Percentiles rank a stretch among this genome's conserved stretches.
These are phyloP conservation scores for Andrena marginata DNA, from an alignment of 2,888 invertebrate species.

Conservation along the genomic window DNA sequence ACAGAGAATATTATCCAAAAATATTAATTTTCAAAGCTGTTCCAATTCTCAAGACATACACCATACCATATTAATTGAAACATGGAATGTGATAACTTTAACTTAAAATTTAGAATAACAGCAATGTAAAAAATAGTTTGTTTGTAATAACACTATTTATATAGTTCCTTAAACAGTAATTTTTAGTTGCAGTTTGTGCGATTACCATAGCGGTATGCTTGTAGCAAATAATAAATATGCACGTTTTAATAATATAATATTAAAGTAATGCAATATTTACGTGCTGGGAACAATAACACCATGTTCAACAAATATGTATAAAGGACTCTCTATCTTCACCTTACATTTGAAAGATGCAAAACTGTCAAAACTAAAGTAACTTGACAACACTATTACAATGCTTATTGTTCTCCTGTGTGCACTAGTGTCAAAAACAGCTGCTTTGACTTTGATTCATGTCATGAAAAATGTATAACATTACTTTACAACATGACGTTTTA, in stretches of 20 bases:
- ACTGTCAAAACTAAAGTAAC: slow-evolving; percentile 10
- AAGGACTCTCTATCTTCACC: background rate
- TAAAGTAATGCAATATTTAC: background rate
- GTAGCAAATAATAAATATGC: slow-evolving; percentile 20
- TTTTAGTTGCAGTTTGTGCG: slow-evolving; percentile 45
- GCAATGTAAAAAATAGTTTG: background rate
- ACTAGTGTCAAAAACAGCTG: slow-evolving; percentile 4
- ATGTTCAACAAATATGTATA: slow-evolving; percentile 8
- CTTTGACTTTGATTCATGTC: background rate
- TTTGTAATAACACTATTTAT: slow-evolving; percentile 10
- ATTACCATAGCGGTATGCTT: slow-evolving; percentile 11
- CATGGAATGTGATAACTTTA: no score
- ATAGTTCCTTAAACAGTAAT: slow-evolving; percentile 14
- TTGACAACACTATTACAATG: background rate
- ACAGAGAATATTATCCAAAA: background rate
- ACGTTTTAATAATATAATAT: background rate
- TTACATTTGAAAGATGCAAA: slow-evolving; percentile 9
- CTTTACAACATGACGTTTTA: background rate
- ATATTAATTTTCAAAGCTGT: background rate
- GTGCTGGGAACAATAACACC: background rate
- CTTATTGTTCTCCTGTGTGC: slow-evolving; percentile 11
- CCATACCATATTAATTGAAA: background rate
- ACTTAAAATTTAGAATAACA: background rate
- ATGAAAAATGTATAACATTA: slow-evolving; percentile 29
- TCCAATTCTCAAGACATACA: background rate